phyloP scores from a whole-genome alignment of 2,113 vertebrate species.

The Pteruthius melanotis region DNA sequence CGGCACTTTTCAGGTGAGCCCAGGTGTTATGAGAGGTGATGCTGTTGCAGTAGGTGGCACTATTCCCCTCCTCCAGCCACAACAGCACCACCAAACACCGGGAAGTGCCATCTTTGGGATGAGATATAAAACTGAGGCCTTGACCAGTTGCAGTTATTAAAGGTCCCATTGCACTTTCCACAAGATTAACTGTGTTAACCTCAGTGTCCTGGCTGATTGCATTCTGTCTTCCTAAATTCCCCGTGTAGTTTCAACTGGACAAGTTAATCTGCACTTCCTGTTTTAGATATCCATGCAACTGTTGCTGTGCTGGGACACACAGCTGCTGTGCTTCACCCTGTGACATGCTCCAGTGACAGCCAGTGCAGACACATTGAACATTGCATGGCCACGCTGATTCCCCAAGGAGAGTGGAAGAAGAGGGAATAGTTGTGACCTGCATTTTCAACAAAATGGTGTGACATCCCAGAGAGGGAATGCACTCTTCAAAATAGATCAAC shows the following conservation, averaged over 20 bases:
- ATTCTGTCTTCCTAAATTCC: constrained; percentile 68
- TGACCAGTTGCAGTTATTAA: constrained; percentile 67
- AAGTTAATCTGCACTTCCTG: constrained; percentile 65
- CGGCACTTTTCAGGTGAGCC: neutral
- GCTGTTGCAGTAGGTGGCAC: constrained; percentile 23
- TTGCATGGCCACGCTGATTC: accelerated
- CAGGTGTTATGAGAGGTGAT: neutral
- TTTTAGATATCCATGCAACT: neutral
- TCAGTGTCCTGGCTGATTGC: constrained; percentile 64
- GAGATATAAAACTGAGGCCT: constrained; percentile 64
- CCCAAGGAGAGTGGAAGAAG: neutral
- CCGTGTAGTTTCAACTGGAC: constrained; percentile 52
- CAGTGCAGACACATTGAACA: accelerated
- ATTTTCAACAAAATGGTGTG: neutral
- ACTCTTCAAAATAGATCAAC: neutral
- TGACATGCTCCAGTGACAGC: neutral
- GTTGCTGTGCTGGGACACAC: neutral
- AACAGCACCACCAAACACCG: neutral
- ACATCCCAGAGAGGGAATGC: neutral
- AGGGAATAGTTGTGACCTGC: too few species aligned
- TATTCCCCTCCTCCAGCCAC: constrained; percentile 25
- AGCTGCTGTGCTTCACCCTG: neutral
- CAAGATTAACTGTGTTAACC: constrained; percentile 69
- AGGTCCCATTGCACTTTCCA: constrained; percentile 67
- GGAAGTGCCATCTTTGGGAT: constrained; percentile 56